phyloP scores from a whole-genome alignment of 1,140 invertebrate species.

The Papilio polytes region DNA sequence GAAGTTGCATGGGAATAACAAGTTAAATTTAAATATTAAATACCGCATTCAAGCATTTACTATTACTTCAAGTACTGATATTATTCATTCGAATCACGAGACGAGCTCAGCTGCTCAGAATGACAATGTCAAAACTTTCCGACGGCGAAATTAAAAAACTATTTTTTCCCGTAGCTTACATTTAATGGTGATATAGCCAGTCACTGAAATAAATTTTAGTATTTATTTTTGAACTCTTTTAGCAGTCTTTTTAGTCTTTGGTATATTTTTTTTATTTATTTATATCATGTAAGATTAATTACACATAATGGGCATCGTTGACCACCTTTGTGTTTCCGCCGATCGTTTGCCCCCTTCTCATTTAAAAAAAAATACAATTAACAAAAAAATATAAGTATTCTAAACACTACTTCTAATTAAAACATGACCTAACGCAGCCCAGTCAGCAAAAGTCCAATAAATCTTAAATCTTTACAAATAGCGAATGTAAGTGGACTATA shows the following conservation, averaged over 20 bases:
- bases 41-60: neutral
- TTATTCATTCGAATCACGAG: slow-evolving; percentile 32
- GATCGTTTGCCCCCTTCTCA: no score
- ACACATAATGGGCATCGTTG: no score
- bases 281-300: no score
- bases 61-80: slow-evolving; percentile 9
- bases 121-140: slow-evolving; percentile 33
- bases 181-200: neutral
- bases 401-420: no score
- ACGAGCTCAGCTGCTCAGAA: slow-evolving; percentile 13
- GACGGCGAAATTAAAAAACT: slow-evolving; percentile 29
- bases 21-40: neutral
- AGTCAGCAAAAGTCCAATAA: neutral
- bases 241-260: neutral
- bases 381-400: no score
- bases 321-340: no score
- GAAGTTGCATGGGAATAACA: no score
- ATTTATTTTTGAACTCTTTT: neutral
- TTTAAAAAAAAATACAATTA: no score
- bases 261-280: neutral
- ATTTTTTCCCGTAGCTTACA: neutral
- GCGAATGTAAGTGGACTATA: neutral
- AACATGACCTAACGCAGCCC: no score
- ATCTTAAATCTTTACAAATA: neutral
- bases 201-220: neutral